A percentile compares a stretch with the other conserved stretches of the same genome.
Evolutionary conservation across 1,140 invertebrate species (phyloP).

Genomic region (Monomorium pharaonis): DNA sequence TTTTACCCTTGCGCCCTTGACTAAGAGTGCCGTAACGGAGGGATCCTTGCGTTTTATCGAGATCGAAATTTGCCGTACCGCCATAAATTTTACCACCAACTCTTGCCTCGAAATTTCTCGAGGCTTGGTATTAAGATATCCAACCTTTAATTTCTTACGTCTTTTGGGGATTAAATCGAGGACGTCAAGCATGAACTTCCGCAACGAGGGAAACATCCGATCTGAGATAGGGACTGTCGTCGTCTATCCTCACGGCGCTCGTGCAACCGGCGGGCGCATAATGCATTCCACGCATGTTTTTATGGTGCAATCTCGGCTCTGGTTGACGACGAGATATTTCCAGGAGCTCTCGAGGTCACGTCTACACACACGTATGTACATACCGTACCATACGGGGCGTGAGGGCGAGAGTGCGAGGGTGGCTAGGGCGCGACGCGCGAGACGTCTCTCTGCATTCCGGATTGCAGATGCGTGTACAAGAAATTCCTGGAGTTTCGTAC

Average conservation of each 20-base stretch:
- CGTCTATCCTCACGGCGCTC: not conserved
- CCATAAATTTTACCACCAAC: not conserved
- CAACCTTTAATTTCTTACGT: not conserved
- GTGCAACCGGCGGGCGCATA: not conserved
- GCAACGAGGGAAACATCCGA: slow-evolving; percentile 6
- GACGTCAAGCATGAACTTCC: not conserved
- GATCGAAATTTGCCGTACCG: not conserved
- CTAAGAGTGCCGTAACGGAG: too few relatives aligned
- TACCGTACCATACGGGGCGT: too few relatives aligned
- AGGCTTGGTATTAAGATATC: not conserved
- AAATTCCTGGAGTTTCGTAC: not conserved
- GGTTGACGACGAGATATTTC: slow-evolving; percentile 47
- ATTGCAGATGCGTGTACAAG: slow-evolving; percentile 29
- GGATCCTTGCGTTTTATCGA: not conserved
- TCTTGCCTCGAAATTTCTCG: slow-evolving; percentile 9
- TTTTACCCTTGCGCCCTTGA: not conserved
- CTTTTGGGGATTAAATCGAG: not conserved
- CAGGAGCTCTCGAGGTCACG: not conserved
- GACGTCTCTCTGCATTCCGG: slow-evolving; percentile 17
- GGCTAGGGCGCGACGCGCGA: too few relatives aligned
- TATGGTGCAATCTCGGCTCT: slow-evolving; percentile 13
- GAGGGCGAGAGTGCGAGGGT: not conserved
- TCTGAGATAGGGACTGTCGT: not conserved
- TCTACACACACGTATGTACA: not conserved
- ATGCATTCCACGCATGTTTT: slow-evolving; percentile 58